Percentiles rank a stretch among this genome's conserved stretches.
phyloP scores from a whole-genome alignment of 2,797 vertebrate species.

The Myoxocephalus aenaeus region DNA sequence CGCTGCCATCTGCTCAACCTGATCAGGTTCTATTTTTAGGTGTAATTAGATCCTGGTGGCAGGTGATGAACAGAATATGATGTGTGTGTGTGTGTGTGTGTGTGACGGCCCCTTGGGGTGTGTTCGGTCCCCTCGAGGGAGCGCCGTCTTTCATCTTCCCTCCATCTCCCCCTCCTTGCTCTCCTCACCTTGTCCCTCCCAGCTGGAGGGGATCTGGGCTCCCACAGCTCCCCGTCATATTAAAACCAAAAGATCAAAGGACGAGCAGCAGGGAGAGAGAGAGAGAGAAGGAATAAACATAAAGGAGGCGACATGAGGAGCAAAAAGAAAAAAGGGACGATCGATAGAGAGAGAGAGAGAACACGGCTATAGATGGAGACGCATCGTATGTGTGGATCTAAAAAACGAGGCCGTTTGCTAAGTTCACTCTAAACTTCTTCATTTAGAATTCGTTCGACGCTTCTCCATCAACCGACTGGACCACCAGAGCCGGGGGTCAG shows the following conservation, averaged over 20 bases:
- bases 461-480: neutral
- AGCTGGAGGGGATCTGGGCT: slow-evolving; percentile 61
- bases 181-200: slow-evolving; percentile 43
- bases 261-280: no score
- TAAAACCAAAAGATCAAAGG: slow-evolving; percentile 68
- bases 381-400: neutral
- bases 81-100: slow-evolving; percentile 5
- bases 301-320: neutral
- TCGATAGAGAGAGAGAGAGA: slow-evolving; percentile 7
- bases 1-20: slow-evolving; percentile 56
- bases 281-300: slow-evolving; percentile 17
- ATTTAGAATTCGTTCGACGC: neutral
- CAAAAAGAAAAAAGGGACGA: slow-evolving; percentile 1
- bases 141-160: slow-evolving; percentile 66
- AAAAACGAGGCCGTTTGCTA: neutral
- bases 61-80: slow-evolving; percentile 51
- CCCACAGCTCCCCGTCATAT: slow-evolving; percentile 53
- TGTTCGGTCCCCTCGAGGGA: slow-evolving; percentile 16
- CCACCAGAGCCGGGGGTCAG: neutral
- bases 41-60: slow-evolving; percentile 61
- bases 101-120: neutral
- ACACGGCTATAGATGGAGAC: neutral
- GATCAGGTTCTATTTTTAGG: slow-evolving; percentile 37
- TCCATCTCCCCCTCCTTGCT: slow-evolving; percentile 32
- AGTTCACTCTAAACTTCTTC: neutral